Conservation (phyloP, 2,113 vertebrate genomes). For the Chunga burmeisteri region DNA sequence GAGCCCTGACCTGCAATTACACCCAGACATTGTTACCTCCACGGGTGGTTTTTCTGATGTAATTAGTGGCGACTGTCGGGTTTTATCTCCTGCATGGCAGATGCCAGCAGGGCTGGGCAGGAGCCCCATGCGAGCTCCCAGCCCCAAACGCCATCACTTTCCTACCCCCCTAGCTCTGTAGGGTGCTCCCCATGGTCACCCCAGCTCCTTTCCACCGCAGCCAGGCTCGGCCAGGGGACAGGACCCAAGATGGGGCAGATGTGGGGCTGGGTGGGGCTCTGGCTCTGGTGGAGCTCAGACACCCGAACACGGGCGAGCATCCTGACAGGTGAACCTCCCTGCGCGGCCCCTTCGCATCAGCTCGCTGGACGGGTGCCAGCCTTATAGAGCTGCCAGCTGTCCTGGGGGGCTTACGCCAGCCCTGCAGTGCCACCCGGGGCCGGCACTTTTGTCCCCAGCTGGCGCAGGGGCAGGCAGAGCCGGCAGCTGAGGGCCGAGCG, state of each 20-base stretch:
- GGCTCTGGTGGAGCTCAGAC: background rate
- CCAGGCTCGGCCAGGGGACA: background rate
- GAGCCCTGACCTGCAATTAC: background rate
- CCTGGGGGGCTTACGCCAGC: constrained; percentile 35
- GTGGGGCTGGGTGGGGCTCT: background rate
- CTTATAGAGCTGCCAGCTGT: constrained; percentile 55
- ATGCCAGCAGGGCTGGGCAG: background rate
- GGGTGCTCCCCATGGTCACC: background rate
- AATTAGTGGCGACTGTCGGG: background rate
- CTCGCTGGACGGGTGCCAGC: background rate
- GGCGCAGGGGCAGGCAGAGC: constrained; percentile 33
- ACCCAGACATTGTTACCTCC: background rate
- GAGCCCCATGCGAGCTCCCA: background rate
- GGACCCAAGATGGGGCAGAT: background rate
- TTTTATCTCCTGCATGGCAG: background rate
- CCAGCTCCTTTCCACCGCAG: background rate
- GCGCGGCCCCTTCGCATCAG: fast-evolving
- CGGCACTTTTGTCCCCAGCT: constrained; percentile 44
- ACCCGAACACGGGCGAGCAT: background rate
- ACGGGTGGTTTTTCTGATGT: background rate
- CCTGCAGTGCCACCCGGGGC: constrained; percentile 46
- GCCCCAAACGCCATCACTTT: background rate
- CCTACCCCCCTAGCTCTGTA: background rate
- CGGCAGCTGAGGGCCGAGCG: constrained; percentile 17
- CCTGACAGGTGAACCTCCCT: background rate